phyloP scores from a whole-genome alignment of 1,140 invertebrate genomes.

The Dendrolimus punctatus region DNA sequence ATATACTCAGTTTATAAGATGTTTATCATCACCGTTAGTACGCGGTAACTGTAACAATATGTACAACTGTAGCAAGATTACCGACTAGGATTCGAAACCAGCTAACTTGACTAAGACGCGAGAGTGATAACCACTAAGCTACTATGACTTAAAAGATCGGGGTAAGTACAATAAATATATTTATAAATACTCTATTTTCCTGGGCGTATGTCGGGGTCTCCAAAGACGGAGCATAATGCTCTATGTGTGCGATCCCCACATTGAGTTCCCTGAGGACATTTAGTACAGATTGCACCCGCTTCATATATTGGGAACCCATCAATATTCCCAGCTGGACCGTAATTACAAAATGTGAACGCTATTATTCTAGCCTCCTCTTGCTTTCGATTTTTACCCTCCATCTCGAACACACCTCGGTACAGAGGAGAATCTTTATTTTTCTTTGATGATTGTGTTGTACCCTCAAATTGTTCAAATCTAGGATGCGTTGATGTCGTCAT shows the following conservation, averaged over 20 bases:
- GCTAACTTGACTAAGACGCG: no score
- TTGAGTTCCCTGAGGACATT: constrained; percentile 50
- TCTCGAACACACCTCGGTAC: constrained; percentile 32
- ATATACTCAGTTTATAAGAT: no score
- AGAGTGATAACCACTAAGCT: no score
- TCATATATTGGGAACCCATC: constrained; percentile 61
- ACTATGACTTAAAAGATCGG: no score
- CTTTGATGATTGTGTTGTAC: constrained; percentile 13
- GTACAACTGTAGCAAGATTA: no score
- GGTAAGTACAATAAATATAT: no score
- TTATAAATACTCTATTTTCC: not conserved
- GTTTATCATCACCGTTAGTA: no score
- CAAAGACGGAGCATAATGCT: constrained; percentile 42
- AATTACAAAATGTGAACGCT: constrained; percentile 59
- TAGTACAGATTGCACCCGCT: constrained; percentile 40
- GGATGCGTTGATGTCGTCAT: constrained; percentile 20
- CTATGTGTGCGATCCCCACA: constrained; percentile 49
- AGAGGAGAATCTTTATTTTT: constrained; percentile 30
- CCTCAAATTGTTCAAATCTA: constrained; percentile 30
- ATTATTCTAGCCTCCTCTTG: constrained; percentile 37
- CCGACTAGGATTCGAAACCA: no score
- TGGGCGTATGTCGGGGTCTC: constrained; percentile 35
- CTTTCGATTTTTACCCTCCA: constrained; percentile 16
- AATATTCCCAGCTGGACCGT: constrained; percentile 58
- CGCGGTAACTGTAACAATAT: no score